Base-by-base conservation (phyloP, 2,888 invertebrate genomes). In the Xylocampa areola region DNA sequence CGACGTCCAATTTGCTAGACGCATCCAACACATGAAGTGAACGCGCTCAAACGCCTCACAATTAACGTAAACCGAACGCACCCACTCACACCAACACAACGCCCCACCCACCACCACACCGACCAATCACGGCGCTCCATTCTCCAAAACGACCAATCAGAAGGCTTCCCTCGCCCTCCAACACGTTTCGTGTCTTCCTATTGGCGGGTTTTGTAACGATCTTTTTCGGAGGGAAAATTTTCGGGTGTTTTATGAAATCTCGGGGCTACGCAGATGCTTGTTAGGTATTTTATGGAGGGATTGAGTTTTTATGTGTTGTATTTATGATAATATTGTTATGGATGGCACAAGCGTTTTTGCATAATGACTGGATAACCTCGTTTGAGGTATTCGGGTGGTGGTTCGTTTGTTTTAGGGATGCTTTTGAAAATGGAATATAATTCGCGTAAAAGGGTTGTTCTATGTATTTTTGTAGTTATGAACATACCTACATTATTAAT, bases 261-360 rank as follows among this genome's bases (percentile, higher is more conserved):
- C 84, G 76, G 76, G 80, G 76, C 73, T 68, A 64, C 50, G 76
- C 67, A 72, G 72, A 68, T 62, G 72, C 59, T 71, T 61, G 76
- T 84, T 82, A 84, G 82, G 82, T 88, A 86, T 84, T 88, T 89
- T 89, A 89, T 89, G 82, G 84, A 67, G 79, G 78, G 80, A 83
- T 84, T 86, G 82, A 86, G 80, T 87, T 87, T 88, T 89, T 88
- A 88, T 85, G 87, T 85, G 83, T 80, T 80, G 81, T 79, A 70
- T 74, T 89, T 91, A 92, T 92, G 88, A 92, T 91, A 92, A 91
- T 91, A 85, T 84, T 77, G 89, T 91, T 92, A 91, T 89, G 87
- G 86, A 84, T 82, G 76, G 77, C 63, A 81, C 74, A 50, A 63
- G 82, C 80, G 83, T 87, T 90, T 90, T 90, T 89, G 86, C 87